Evolutionary conservation across 2,113 vertebrate species (phyloP).

Genomic region (Romanogobio albipinnatus): DNA sequence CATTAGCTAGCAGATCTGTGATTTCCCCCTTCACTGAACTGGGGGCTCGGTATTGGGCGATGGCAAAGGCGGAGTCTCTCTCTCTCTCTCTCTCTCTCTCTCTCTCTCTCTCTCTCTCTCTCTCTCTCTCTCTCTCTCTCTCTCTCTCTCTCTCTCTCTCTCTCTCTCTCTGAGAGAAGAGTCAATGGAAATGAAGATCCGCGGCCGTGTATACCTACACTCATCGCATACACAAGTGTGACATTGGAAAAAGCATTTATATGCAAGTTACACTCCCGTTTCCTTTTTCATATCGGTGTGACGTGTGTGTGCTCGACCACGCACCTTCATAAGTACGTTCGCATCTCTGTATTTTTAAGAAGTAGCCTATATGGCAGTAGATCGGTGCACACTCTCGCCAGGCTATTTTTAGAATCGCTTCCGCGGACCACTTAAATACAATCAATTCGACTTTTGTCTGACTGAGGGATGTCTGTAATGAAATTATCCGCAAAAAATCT

Average conservation of each 20-base stretch:
- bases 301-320: conserved; percentile 23
- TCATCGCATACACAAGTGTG: conserved; percentile 58
- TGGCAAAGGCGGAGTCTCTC: conserved; percentile 72
- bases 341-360: conserved; percentile 26
- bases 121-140: conserved; percentile 52
- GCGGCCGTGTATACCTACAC: conserved; percentile 21
- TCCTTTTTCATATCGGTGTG: conserved; percentile 13
- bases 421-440: conserved; percentile 26
- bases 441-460: conserved; percentile 44
- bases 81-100: conserved; percentile 49
- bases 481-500: not conserved
- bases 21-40: conserved; percentile 61
- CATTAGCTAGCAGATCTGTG: conserved; percentile 58
- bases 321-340: conserved; percentile 3
- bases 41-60: conserved; percentile 58
- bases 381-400: conserved; percentile 25
- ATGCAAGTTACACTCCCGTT: not conserved
- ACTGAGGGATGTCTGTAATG: not conserved
- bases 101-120: conserved; percentile 30
- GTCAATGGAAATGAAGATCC: conserved; percentile 66
- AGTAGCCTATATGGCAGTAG: conserved; percentile 11
- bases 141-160: conserved; percentile 37
- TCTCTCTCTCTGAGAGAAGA: conserved; percentile 45
- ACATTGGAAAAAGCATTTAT: not conserved
- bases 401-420: conserved; percentile 51